These are phyloP conservation scores for Cacatua alba DNA, from an alignment of 2,113 vertebrate genomes.

Conservation along the genomic window DNA sequence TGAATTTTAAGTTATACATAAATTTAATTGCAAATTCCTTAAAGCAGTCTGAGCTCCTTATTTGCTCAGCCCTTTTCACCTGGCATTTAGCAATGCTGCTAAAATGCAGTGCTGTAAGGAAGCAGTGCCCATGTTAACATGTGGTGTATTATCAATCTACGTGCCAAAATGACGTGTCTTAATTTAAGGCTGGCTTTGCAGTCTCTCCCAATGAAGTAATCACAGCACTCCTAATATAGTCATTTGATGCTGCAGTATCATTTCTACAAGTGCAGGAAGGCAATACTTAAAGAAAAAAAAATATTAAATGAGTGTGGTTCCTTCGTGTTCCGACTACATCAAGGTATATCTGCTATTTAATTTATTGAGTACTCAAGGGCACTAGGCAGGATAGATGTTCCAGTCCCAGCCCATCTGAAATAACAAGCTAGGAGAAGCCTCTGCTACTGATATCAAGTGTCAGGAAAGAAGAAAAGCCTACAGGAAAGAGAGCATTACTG, in stretches of 20 bases:
- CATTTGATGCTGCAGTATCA: neutral
- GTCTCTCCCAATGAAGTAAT: neutral
- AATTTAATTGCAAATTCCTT: neutral
- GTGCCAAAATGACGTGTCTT: neutral
- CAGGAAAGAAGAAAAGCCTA: slow-evolving; percentile 34
- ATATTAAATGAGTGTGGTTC: neutral
- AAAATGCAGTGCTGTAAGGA: neutral
- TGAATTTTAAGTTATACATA: neutral
- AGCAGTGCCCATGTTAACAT: rapidly evolving
- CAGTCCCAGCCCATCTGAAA: slow-evolving; percentile 51
- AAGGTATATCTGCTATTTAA: slow-evolving; percentile 39
- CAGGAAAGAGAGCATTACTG: neutral
- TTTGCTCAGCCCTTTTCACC: neutral
- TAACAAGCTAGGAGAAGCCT: slow-evolving; percentile 31
- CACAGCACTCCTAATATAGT: neutral
- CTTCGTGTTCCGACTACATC: neutral
- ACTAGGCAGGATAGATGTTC: slow-evolving; percentile 50
- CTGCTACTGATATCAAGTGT: slow-evolving; percentile 18
- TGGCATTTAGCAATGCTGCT: neutral
- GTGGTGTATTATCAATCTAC: neutral
- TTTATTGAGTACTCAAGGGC: slow-evolving; percentile 41
- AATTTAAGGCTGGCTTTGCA: neutral
- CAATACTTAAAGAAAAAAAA: slow-evolving; percentile 9
- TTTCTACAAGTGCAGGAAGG: neutral
- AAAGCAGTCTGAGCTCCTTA: neutral